Evolutionary conservation across 2,888 invertebrate species (phyloP), one percentile per base, ranked within the genome.

Genomic region (Euzophera pinguis): DNA sequence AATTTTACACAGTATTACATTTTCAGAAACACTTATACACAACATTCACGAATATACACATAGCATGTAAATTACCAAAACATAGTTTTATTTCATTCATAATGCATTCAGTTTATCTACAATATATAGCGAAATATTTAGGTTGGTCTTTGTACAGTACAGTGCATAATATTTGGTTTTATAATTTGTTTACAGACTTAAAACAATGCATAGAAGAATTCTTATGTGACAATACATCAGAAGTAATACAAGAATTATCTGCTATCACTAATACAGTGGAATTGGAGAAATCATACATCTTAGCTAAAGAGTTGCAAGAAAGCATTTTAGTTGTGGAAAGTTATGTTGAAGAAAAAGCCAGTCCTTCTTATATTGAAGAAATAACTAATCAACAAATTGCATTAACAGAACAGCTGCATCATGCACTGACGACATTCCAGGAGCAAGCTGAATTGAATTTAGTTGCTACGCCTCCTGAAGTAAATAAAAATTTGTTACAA

Each of bases 181-280:
- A n/a, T n/a, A n/a, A n/a, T n/a, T n/a, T n/a, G n/a, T n/a, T n/a
- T n/a, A n/a, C n/a, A n/a, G n/a, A n/a, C n/a, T n/a, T n/a, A n/a
- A n/a, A 29, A 29, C 59, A 69, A 37, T 65, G 72, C 56, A 72
- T 81, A 39, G 63, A 76, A 53, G 67, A 78, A 47, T 78, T 71
- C 55, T 56, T 77, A 49, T 42, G 43, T 39, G 60, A 65, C 9
- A 67, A 77, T 43, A 53, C 67, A 27, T 56, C 58, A n/a, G 63
- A 71, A 58, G 54, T 61, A 2, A 59, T 80, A 1, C 57, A 59
- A 3, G 55, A 73, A 53, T 45, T 79, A 38, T 62, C 65, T 3
- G 42, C 59, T 45, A 13, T 56, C 1, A 49, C 62, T 0, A 63
- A 72, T 14, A 47, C 54, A 29, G 63, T 65, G 38, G 60, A 69